Base-by-base conservation (phyloP, 2,113 vertebrate genomes). In the Hypocryptadius cinnamomeus region DNA sequence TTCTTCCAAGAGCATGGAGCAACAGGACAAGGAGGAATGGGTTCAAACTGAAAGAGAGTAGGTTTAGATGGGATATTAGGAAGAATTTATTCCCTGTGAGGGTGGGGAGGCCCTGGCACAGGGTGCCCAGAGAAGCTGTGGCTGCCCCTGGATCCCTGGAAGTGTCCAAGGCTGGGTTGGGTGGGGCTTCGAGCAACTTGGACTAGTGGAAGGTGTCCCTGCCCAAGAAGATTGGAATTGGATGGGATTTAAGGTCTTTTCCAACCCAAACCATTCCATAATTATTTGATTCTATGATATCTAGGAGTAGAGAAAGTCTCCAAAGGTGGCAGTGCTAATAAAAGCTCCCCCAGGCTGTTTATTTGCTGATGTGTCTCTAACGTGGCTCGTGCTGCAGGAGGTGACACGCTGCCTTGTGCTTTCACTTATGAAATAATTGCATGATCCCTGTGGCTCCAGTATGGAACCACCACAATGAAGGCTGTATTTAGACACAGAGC, bases 171-270 rank as follows among this genome's bases (percentile, higher is more conserved):
- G 17, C 12, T 10, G 10, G 31, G 15, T 0, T 83, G 40, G 39
- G 45, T 0, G 0, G 28, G 33, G 15, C 15, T 59, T 45, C 53
- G 63, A 89, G 31, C 5, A 6, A 0, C 3, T 4, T 61, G 21
- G 54, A 3, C 0, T 0, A 2, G 15, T 28, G 42, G 56, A 0
- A 70, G 22, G 1, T 42, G 63, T 56, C 56, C 10, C 22, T 77
- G 27, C 3, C 3, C 21, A 11, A 35, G 30, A 15, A 3, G 16
- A 2, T 1, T 18, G 63, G 14, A 22, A 48, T 1, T 5, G 6
- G 12, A 33, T 48, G 18, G 4, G 9, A 4, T 56, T 83, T 63
- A 4, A 12, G 8, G 22, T 42, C 40, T 2, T 22, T 83, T 44
- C 19, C 31, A 33, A 37, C 7, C 12, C 1, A 63, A 83, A 44